Evolutionary conservation across 2,113 vertebrate species (phyloP).

Genomic region (Synchiropus splendidus): DNA sequence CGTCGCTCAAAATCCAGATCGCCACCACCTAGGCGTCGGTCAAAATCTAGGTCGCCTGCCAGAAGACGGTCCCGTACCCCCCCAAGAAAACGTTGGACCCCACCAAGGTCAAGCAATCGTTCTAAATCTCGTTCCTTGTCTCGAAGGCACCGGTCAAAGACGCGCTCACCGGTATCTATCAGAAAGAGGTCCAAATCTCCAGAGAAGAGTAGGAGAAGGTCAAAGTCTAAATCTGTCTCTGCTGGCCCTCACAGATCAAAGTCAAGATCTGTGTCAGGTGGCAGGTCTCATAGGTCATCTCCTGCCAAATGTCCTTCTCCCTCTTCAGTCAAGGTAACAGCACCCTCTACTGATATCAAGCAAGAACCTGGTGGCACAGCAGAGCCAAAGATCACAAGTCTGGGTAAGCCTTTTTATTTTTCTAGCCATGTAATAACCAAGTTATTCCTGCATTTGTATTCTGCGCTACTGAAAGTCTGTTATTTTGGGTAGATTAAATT

Average conservation of each 20-base stretch:
- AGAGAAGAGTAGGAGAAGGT: slow-evolving; percentile 38
- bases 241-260: slow-evolving; percentile 24
- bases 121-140: slow-evolving; percentile 53
- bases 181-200: slow-evolving; percentile 57
- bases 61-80: slow-evolving; percentile 51
- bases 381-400: no score
- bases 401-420: no score
- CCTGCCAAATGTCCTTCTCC: slow-evolving; percentile 43
- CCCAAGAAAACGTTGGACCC: slow-evolving; percentile 46
- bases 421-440: no score
- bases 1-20: slow-evolving; percentile 53
- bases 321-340: slow-evolving; percentile 42
- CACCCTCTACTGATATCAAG: slow-evolving; percentile 12
- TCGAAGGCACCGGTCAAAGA: slow-evolving; percentile 39
- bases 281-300: slow-evolving; percentile 49
- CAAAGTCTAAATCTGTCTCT: slow-evolving; percentile 59
- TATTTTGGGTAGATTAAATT: no score
- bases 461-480: no score
- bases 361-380: background rate
- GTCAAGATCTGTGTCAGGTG: slow-evolving; percentile 53
- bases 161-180: slow-evolving; percentile 33
- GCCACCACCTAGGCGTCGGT: slow-evolving; percentile 12
- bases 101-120: slow-evolving; percentile 34
- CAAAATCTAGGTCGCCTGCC: slow-evolving; percentile 51
- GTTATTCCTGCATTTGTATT: no score